Conservation (phyloP, 2,888 invertebrate genomes). For the Acrocyrtus sp. region DNA sequence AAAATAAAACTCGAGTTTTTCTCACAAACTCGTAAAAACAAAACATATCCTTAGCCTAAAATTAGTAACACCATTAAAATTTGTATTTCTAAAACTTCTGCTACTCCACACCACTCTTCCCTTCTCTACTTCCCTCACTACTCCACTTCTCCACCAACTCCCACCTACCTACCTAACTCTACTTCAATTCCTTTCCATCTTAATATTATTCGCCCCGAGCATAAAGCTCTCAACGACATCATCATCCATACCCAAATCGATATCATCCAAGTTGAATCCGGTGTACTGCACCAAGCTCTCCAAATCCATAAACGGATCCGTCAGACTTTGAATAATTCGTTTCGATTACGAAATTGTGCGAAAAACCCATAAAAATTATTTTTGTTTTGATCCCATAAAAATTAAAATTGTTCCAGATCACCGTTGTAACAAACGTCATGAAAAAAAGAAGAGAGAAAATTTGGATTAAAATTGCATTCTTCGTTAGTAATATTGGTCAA, state of each 20-base stretch:
- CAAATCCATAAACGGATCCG: conserved; percentile 53
- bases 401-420: not conserved
- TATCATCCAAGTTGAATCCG: conserved; percentile 50
- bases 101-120: no score
- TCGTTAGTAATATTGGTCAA: conserved; percentile 9
- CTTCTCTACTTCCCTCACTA: no score
- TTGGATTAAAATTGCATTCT: no score
- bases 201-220: conserved; percentile 1
- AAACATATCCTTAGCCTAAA: no score
- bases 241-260: conserved; percentile 48
- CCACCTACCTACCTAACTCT: no score
- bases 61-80: no score
- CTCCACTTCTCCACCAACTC: no score
- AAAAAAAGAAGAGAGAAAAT: conserved; percentile 26
- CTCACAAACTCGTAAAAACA: no score
- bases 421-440: not conserved
- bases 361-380: not conserved
- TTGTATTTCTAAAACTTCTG: no score
- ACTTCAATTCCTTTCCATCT: conserved; percentile 3
- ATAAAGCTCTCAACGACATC: conserved; percentile 26
- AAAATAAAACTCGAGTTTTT: no score
- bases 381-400: not conserved
- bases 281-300: conserved; percentile 50
- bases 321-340: conserved; percentile 15
- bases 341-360: not conserved